Evolutionary conservation across 1,140 invertebrate species (phyloP), one percentile per base, ranked within the genome.

Genomic region (Triops cancriformis): DNA sequence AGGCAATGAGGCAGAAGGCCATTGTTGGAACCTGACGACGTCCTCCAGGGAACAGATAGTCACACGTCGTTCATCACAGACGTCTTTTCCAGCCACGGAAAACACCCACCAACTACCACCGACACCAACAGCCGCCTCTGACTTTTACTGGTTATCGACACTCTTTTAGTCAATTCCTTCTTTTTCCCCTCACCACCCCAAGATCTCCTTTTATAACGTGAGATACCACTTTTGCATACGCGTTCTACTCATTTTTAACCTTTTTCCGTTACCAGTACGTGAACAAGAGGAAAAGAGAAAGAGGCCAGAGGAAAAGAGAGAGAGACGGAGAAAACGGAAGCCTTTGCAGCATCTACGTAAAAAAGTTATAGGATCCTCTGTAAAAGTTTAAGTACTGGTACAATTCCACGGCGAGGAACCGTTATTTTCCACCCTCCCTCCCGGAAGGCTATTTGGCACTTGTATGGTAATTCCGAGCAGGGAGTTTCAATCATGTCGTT

Each of bases 401-500:
- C 14, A 23, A 64, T 64, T 64, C 23, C 51, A 18, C 51, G 14
- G 23, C 51, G 3, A n/a, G 18, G 23, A 64, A 64, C n/a, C 51
- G 51, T 64, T 64, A 64, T 64, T 4, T 37, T 37, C 31, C 31
- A 37, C n/a, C 51, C 51, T 45, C 51, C 7, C 31, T 37, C 31
- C 7, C 31, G 31, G 51, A n/a, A 64, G 18, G 51, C 4, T 64
- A 64, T 64, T 64, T 64, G 51, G 51, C 51, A 64, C 51, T 64
- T 64, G 51, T 64, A 64, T 64, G 51, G 51, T 64, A 64, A 64
- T 64, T 64, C 51, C 4, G n/a, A 64, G 51, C 23, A 64, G 51
- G 51, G 51, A 64, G 51, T 64, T 64, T 64, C 51, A 64, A 64
- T 64, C 51, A 64, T 64, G 51, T 64, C 51, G 51, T 64, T 64